A percentile compares a stretch with the other conserved stretches of the same genome.
Conservation (phyloP, 2,113 vertebrate species). For the Nanger granti region DNA sequence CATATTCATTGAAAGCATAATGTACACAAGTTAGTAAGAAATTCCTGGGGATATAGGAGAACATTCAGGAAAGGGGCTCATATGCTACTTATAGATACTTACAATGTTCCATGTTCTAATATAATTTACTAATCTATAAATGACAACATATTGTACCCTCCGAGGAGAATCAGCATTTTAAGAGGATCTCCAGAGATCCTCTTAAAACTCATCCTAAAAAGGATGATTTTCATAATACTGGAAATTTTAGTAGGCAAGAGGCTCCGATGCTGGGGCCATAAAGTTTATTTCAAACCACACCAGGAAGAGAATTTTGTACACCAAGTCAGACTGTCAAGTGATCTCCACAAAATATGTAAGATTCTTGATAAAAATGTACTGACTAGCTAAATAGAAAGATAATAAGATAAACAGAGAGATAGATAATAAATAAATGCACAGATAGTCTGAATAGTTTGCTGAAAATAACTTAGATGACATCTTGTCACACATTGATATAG, state of each 20-base stretch:
- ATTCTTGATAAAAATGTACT: not conserved
- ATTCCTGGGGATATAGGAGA: not conserved
- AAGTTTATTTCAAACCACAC: not conserved
- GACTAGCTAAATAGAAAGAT: not conserved
- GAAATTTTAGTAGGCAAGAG: not conserved
- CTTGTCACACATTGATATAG: not conserved
- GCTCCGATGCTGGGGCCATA: not conserved
- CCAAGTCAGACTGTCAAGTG: not conserved
- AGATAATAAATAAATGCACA: not conserved
- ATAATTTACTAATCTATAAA: not conserved
- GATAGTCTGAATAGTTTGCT: not conserved
- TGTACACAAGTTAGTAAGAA: not conserved
- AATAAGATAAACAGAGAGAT: not conserved
- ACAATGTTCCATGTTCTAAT: not conserved
- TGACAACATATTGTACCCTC: not conserved
- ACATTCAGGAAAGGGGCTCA: not conserved
- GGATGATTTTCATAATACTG: not conserved
- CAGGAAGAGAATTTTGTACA: not conserved
- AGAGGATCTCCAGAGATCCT: not conserved
- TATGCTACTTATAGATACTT: not conserved
- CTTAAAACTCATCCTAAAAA: not conserved
- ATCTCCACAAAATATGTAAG: not conserved
- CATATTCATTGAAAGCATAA: not conserved
- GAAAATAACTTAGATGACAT: not conserved
- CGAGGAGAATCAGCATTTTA: not conserved